A percentile compares a stretch with the other conserved stretches of the same genome.
Conservation (phyloP, 2,888 invertebrate species). For the Encarsia formosa region DNA sequence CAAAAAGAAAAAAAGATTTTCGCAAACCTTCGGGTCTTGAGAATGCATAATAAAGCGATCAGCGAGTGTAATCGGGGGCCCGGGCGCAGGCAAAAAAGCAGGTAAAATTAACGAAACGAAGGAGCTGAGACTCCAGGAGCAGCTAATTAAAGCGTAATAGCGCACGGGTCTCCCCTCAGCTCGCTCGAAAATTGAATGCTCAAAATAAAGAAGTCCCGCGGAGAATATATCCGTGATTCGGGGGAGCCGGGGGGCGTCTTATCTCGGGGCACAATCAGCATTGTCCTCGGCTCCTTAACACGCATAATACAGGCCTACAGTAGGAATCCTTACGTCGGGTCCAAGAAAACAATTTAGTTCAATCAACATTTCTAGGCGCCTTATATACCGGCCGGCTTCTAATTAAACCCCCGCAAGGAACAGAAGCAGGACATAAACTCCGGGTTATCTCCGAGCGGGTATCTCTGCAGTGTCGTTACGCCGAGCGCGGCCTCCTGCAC, state of each 20-base stretch:
- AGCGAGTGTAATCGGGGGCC: too few species aligned
- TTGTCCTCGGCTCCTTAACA: constrained; percentile 35
- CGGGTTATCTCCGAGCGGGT: constrained; percentile 44
- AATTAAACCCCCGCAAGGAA: constrained; percentile 52
- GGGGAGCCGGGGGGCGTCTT: constrained; percentile 7
- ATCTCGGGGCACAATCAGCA: constrained; percentile 42
- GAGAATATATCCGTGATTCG: background rate
- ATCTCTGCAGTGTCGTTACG: constrained; percentile 35
- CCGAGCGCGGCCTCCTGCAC: too few species aligned
- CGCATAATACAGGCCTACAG: background rate
- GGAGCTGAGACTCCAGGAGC: too few species aligned
- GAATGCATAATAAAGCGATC: too few species aligned
- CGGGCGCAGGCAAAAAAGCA: too few species aligned
- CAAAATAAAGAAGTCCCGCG: constrained; percentile 11
- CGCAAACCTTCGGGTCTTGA: too few species aligned
- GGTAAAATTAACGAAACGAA: too few species aligned
- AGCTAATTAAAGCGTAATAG: constrained; percentile 22
- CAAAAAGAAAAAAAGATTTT: too few species aligned
- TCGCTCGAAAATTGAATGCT: constrained; percentile 22
- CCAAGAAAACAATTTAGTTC: constrained; percentile 51
- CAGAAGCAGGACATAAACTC: too few species aligned
- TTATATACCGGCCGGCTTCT: constrained; percentile 38
- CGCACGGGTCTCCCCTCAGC: background rate
- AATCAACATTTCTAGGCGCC: constrained; percentile 49
- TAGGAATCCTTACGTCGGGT: constrained; percentile 12